Evolutionary conservation across 2,888 invertebrate genomes (phyloP).

Genomic region (Hirtodrosophila confusa): DNA sequence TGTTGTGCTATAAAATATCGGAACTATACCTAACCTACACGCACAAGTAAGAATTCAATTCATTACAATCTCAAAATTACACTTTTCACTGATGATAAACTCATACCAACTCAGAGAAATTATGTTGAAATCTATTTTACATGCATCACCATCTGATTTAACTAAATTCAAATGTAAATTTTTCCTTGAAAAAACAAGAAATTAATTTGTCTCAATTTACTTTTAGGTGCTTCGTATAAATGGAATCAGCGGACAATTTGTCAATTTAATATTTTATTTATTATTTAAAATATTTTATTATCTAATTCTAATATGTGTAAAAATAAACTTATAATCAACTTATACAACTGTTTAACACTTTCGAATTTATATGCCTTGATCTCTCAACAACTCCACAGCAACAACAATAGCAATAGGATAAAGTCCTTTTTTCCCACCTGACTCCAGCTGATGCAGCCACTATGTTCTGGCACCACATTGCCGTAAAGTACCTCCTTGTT

Average conservation of each 20-base stretch:
- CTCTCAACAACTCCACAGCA: constrained; percentile 42
- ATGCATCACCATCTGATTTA: constrained; percentile 78
- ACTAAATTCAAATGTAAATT: background rate
- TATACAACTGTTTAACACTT: constrained; percentile 51
- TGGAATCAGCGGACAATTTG: background rate
- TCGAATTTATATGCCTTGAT: background rate
- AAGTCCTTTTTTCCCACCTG: constrained; percentile 25
- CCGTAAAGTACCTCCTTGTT: constrained; percentile 46
- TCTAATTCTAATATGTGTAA: constrained; percentile 28
- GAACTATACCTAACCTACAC: too few species aligned
- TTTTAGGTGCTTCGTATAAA: constrained; percentile 11
- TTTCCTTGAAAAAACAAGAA: background rate
- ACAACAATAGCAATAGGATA: constrained; percentile 29
- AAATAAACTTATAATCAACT: constrained; percentile 58
- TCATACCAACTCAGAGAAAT: constrained; percentile 60
- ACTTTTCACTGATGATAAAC: constrained; percentile 53
- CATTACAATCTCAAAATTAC: background rate
- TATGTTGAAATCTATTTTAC: constrained; percentile 61
- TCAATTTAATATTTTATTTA: constrained; percentile 15
- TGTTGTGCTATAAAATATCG: background rate
- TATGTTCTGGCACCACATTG: constrained; percentile 21
- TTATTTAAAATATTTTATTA: constrained; percentile 26
- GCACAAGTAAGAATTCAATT: constrained; percentile 6
- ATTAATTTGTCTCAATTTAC: constrained; percentile 23
- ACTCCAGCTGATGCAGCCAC: constrained; percentile 17